These are phyloP conservation scores for Protobothrops mucrosquamatus DNA, from an alignment of 2,113 vertebrate species.

Conservation along the genomic window DNA sequence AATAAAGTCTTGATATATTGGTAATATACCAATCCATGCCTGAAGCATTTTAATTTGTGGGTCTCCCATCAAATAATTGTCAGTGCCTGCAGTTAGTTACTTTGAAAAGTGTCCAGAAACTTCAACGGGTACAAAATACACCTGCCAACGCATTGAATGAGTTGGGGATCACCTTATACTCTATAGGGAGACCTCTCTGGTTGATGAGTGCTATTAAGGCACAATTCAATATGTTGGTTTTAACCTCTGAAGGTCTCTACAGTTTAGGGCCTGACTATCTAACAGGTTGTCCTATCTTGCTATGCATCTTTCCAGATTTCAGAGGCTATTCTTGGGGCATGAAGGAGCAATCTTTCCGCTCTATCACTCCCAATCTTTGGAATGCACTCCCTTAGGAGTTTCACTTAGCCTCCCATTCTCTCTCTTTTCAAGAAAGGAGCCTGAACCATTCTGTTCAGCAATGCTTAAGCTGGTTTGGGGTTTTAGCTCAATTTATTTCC, in stretches of 20 bases:
- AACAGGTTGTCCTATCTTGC: background rate
- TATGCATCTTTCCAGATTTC: background rate
- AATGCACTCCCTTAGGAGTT: background rate
- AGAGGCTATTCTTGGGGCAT: background rate
- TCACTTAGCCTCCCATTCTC: background rate
- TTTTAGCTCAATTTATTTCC: background rate
- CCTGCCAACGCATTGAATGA: background rate
- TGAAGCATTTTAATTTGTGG: background rate
- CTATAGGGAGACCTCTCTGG: background rate
- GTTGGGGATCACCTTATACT: background rate
- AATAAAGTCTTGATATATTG: background rate
- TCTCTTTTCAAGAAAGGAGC: background rate
- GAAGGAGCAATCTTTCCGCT: background rate
- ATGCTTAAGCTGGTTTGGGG: background rate
- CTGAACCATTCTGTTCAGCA: background rate
- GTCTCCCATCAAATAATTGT: background rate
- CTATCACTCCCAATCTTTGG: background rate
- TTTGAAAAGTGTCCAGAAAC: background rate
- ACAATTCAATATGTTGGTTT: background rate
- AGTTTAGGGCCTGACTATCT: background rate
- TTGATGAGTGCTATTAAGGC: background rate
- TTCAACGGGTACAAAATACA: background rate
- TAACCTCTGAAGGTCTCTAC: background rate
- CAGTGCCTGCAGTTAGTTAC: background rate
- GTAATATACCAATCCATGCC: background rate